Evolutionary conservation across 2,113 vertebrate genomes (phyloP).

Genomic region (Columba janthina): DNA sequence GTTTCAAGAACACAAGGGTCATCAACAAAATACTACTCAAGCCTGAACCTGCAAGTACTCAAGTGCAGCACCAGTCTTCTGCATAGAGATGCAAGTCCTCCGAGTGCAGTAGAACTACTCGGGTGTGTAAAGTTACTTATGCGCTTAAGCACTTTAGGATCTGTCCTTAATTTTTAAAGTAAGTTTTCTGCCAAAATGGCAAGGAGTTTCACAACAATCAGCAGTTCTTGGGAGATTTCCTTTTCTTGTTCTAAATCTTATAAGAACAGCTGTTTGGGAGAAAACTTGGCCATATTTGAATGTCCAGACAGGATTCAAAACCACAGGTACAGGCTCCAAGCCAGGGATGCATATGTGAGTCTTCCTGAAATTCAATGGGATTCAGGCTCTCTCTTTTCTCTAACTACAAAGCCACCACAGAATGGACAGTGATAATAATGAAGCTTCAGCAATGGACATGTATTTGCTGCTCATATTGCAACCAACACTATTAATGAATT

Average conservation of each 20-base stretch:
- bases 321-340: slow-evolving; percentile 50
- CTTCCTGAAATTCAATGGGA: slow-evolving; percentile 9
- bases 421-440: background rate
- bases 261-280: slow-evolving; percentile 41
- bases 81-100: background rate
- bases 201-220: slow-evolving; percentile 52
- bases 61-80: background rate
- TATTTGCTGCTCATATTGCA: background rate
- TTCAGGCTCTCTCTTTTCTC: background rate
- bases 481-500: background rate
- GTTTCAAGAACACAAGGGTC: background rate
- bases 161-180: slow-evolving; percentile 37
- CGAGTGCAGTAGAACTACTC: background rate
- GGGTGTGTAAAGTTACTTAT: slow-evolving; percentile 30
- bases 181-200: slow-evolving; percentile 53
- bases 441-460: background rate
- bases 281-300: slow-evolving; percentile 49
- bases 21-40: background rate
- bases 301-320: slow-evolving; percentile 52
- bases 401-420: background rate
- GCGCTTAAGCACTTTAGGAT: slow-evolving; percentile 18
- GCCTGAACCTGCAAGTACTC: slow-evolving; percentile 7
- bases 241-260: slow-evolving; percentile 58
- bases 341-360: slow-evolving; percentile 22
- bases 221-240: slow-evolving; percentile 58